Evolutionary conservation across 1,140 invertebrate genomes (phyloP), one percentile per base, ranked within the genome.

Genomic region (Nomia melanderi): DNA sequence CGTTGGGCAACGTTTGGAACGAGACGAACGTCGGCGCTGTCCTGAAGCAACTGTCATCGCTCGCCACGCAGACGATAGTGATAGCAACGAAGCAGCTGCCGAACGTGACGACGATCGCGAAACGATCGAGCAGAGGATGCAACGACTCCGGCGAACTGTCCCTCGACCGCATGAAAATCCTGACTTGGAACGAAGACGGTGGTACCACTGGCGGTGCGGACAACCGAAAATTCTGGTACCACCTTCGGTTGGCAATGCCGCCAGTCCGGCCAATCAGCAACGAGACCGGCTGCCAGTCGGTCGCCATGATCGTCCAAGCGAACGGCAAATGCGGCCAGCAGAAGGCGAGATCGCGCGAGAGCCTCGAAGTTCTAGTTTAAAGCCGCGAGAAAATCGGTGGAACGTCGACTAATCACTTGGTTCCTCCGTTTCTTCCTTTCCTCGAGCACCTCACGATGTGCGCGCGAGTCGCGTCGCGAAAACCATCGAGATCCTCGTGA

Each of bases 281-380:
- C 23, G 84, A 89, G 0, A 80, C 78, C 56, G 78, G 81, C 33
- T 89, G 88, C 72, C 90, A 91, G 47, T 90, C 87, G 56, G 90
- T 92, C 14, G 90, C 90, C 33, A 92, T 92, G 90, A 91, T 91
- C 72, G 90, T 91, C 1, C 90, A 92, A 62, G 84, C 88, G 1
- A 87, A 88, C 62, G 82, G 85, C 31, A 90, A 88, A 65, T 88
- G 87, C 63, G 88, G 86, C 56, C 88, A 88, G 67, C 88, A 88
- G 64, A 91, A 89, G 65, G 88, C 86, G 17, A 88, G 87, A 7
- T 91, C 90, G 62, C 86, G 88, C 41, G 91, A 91, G 69, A 93
- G 91, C 39, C 89, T 92, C 71, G 91, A 92, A 69, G 91, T 93
- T 23, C 89, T 93, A 25, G 92, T 93, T 72, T 93, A 89, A 81